Base-by-base conservation (phyloP, 2,797 vertebrate species). In the Picus viridis region DNA sequence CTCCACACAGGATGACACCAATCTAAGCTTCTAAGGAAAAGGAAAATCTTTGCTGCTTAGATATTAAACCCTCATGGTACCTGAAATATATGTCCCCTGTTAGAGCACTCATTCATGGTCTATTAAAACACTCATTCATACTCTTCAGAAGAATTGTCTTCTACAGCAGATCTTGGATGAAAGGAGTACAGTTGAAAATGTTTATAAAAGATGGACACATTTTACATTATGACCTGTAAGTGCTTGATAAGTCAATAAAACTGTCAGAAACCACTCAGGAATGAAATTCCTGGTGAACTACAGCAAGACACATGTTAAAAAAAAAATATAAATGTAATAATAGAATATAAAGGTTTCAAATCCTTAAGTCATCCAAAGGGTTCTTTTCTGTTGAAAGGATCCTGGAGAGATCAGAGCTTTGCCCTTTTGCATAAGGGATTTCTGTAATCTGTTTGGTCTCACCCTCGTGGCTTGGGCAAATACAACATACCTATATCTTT, bases 11-110 rank as follows among this genome's bases (percentile, higher is more conserved):
- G 53, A 89, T 76, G 20, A 87, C 73, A 89, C 90, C 82, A 89
- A n/a, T 90, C 56, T 61, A 86, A 69, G 18, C 22, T 93, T 90
- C 82, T 69, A 30, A 87, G 76, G 63, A 56, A 59, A 93, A 19
- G 29, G 27, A 87, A 87, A 92, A 54, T 27, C 32, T 51, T 86
- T 86, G 53, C 75, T 90, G 56, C 69, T 94, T 80, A 83, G 75
- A 57, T 88, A 87, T 59, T 91, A 92, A 94, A 78, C 58, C 45
- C 91, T 89, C 62, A 80, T 47, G 57, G 83, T 74, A 90, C 82
- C 49, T 75, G 83, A 95, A 90, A 86, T 91, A 39, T 43, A 65
- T 71, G 11, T 74, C 16, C 45, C 9, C 39, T 80, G 80, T 83
- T 77, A 81, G 65, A 89, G 69, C n/a, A 72, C 39, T 73, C 30